Conservation (phyloP, 37 sponge, comb jelly and placozoan species). For the Ianthella basta region DNA sequence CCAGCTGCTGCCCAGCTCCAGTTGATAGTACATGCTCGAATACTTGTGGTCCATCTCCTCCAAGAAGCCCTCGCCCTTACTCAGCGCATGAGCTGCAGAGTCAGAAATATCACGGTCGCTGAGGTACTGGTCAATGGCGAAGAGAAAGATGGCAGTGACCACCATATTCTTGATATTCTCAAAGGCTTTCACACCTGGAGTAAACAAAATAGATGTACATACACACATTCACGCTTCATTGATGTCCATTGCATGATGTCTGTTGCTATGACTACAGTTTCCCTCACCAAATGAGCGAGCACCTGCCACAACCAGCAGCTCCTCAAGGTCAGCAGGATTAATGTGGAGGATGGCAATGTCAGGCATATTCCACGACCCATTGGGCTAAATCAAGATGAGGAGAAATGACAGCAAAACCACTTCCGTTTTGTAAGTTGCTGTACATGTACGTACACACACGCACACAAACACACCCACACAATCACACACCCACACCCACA, state of each 20-base stretch:
- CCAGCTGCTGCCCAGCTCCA: constrained; percentile 75
- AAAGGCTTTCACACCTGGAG: constrained; percentile 15
- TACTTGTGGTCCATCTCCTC: constrained; percentile 34
- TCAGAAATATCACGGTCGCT: constrained; percentile 29
- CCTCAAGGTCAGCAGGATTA: constrained; percentile 1
- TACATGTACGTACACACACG: not conserved
- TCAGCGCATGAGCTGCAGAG: constrained; percentile 31
- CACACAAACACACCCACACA: constrained; percentile 20
- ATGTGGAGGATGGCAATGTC: constrained; percentile 32
- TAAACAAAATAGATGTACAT: no score
- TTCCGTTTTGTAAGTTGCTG: not conserved
- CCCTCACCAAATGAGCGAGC: constrained; percentile 66
- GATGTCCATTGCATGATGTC: no score
- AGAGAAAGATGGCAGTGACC: constrained; percentile 22
- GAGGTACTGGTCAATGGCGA: not conserved
- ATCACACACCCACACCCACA: no score
- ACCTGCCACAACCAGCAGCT: constrained; percentile 45
- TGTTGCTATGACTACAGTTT: not conserved
- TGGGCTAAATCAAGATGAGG: constrained; percentile 10
- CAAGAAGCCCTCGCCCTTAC: constrained; percentile 47
- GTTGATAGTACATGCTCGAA: constrained; percentile 48
- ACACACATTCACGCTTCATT: not conserved
- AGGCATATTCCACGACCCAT: constrained; percentile 61
- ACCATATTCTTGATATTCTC: not conserved
- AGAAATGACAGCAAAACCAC: not conserved